Conservation (phyloP, 2,888 invertebrate genomes). For the Galerucella pusilla region DNA sequence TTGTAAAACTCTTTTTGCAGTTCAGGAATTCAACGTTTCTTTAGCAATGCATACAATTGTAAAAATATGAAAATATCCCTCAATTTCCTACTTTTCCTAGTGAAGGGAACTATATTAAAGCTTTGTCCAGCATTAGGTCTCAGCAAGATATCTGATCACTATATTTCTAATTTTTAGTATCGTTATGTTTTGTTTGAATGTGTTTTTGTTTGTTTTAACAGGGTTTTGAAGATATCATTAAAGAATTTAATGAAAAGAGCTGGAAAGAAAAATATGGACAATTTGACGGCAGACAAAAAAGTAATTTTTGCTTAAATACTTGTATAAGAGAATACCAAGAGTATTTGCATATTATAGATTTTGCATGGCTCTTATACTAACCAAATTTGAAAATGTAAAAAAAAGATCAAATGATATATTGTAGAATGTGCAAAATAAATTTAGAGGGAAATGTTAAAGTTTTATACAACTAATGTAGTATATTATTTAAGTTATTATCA, state of each 20-base stretch:
- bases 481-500: background rate
- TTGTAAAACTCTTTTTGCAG: no score
- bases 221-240: conserved; percentile 87
- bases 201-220: conserved; percentile 61
- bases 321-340: conserved; percentile 22
- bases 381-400: background rate
- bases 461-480: no score
- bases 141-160: conserved; percentile 8
- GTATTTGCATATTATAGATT: conserved; percentile 9
- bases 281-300: conserved; percentile 89
- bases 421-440: no score
- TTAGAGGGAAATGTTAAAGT: no score
- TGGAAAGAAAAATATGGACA: conserved; percentile 90
- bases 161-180: conserved; percentile 22
- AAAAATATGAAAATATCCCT: no score
- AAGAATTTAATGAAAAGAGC: conserved; percentile 86
- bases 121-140: background rate
- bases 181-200: conserved; percentile 51
- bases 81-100: no score
- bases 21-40: no score
- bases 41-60: no score
- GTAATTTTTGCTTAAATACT: conserved; percentile 69
- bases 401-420: no score
- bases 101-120: background rate
- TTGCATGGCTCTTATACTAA: conserved; percentile 7